Evolutionary conservation across 1,140 invertebrate species (phyloP).

Genomic region (Leptinotarsa lineolata): DNA sequence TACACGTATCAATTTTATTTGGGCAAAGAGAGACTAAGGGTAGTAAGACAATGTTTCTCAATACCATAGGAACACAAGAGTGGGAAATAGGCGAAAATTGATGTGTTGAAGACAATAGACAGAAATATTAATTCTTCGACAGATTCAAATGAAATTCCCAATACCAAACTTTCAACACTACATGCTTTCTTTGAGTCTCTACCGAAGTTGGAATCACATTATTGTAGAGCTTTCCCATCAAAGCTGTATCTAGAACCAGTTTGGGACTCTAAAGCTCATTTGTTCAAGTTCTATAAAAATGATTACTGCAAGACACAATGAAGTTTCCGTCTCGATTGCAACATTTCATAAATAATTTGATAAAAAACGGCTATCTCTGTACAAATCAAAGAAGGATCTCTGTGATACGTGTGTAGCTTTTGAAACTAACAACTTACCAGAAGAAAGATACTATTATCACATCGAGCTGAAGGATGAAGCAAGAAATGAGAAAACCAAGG

Average conservation of each 20-base stretch:
- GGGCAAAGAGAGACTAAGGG: background rate
- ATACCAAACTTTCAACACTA: background rate
- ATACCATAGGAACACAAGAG: background rate
- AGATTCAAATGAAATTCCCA: background rate
- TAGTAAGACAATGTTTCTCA: conserved; percentile 6
- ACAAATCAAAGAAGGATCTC: conserved; percentile 20
- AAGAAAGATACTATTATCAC: conserved; percentile 11
- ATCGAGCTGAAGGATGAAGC: background rate
- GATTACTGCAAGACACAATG: background rate
- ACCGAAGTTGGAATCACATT: conserved; percentile 29
- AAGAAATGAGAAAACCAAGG: conserved; percentile 14
- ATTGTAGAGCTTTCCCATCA: conserved; percentile 19
- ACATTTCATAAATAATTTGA: conserved; percentile 24
- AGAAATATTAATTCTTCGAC: conserved; percentile 1
- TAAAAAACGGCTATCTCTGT: background rate
- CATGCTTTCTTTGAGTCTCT: conserved; percentile 13
- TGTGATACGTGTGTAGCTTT: conserved; percentile 13
- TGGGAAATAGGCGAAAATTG: background rate
- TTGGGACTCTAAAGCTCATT: conserved; percentile 13
- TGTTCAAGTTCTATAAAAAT: conserved; percentile 23
- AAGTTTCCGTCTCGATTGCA: no score
- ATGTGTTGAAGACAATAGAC: background rate
- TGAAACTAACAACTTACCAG: conserved; percentile 9
- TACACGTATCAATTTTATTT: background rate
- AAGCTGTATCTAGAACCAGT: conserved; percentile 23